Evolutionary conservation across 2,113 vertebrate genomes (phyloP).

Genomic region (Hippocampus abdominalis): DNA sequence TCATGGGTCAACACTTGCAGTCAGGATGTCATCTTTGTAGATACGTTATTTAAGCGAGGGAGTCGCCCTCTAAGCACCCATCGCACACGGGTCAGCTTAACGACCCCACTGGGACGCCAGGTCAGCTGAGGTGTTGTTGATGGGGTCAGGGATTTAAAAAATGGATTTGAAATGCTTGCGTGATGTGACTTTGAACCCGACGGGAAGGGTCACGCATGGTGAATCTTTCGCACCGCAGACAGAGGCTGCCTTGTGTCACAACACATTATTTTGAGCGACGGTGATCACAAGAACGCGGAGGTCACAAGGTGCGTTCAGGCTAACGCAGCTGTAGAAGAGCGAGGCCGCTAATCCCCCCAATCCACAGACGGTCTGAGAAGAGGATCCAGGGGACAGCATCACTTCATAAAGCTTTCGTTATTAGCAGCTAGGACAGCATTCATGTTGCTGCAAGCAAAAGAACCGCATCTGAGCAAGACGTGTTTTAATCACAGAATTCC

Average conservation of each 20-base stretch:
- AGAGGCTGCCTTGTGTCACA: slow-evolving; percentile 17
- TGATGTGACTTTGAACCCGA: slow-evolving; percentile 41
- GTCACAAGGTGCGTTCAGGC: slow-evolving; percentile 7
- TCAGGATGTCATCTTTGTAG: slow-evolving; percentile 25
- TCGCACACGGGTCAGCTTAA: slow-evolving; percentile 37
- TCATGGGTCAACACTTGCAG: slow-evolving; percentile 35
- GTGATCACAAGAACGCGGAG: not conserved
- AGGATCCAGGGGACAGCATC: slow-evolving; percentile 14
- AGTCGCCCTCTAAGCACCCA: slow-evolving; percentile 28
- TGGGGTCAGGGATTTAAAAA: slow-evolving; percentile 35
- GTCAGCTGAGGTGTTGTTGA: slow-evolving; percentile 29
- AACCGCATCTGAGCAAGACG: slow-evolving; percentile 5
- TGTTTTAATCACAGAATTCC: slow-evolving; percentile 25
- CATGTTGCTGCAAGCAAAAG: not conserved
- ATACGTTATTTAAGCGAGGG: slow-evolving; percentile 28
- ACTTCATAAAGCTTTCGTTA: slow-evolving; percentile 24
- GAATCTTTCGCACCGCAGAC: slow-evolving; percentile 9
- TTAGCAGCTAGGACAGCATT: not conserved
- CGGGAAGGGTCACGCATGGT: slow-evolving; percentile 42
- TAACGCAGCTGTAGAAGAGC: slow-evolving; percentile 27
- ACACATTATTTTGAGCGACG: slow-evolving; percentile 12
- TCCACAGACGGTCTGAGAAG: slow-evolving; percentile 10
- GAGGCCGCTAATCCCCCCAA: slow-evolving; percentile 28
- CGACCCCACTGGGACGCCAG: slow-evolving; percentile 11
- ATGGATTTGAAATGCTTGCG: slow-evolving; percentile 37